phyloP scores from a whole-genome alignment of 2,113 vertebrate species.

The Coturnix japonica region DNA sequence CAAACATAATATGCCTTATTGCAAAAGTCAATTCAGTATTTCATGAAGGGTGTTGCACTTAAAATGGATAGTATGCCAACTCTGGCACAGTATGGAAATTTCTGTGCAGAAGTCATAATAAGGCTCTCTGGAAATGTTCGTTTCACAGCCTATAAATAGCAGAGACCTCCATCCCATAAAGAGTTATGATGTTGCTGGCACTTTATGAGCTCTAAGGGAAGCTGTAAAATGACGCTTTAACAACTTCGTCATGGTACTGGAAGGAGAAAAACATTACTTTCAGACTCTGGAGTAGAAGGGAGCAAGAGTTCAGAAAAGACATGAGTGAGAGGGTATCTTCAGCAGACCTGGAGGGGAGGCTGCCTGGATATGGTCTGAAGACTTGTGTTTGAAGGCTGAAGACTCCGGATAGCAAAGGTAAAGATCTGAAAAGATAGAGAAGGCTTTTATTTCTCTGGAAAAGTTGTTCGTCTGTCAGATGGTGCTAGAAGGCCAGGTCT shows the following conservation, averaged over 20 bases:
- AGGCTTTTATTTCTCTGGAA: neutral
- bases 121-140: slow-evolving; percentile 39
- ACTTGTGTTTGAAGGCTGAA: neutral
- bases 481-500: neutral
- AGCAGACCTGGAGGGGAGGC: neutral
- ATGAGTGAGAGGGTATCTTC: fast-evolving
- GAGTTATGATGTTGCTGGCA: neutral
- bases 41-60: neutral
- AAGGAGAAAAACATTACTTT: neutral
- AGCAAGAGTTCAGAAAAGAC: neutral
- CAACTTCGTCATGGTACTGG: neutral
- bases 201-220: slow-evolving; percentile 4
- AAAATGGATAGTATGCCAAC: neutral
- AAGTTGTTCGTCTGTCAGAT: neutral
- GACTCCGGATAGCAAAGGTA: neutral
- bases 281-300: neutral
- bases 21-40: neutral
- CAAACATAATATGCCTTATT: neutral
- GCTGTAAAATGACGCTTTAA: neutral
- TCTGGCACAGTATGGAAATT: neutral
- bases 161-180: neutral
- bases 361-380: fast-evolving
- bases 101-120: neutral
- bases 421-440: neutral
- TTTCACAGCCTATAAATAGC: slow-evolving; percentile 34